Conservation (phyloP, 2,888 invertebrate genomes). For the Hanleya hanleyi region DNA sequence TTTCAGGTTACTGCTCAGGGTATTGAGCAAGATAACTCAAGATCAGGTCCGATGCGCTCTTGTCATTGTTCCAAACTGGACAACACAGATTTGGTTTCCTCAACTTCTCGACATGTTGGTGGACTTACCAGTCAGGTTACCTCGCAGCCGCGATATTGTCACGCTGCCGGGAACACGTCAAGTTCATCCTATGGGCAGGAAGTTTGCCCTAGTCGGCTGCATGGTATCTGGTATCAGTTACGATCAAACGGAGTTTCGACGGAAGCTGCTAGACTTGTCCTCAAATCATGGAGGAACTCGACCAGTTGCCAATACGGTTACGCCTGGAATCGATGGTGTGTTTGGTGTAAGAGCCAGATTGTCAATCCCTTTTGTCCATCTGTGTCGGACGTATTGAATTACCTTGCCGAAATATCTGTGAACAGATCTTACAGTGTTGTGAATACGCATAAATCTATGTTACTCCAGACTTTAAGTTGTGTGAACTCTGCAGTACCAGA, state of each 20-base stretch:
- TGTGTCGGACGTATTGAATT: slow-evolving; percentile 20
- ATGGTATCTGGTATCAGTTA: not conserved
- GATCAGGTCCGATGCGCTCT: not conserved
- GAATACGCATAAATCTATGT: too few relatives aligned
- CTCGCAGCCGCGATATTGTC: too few relatives aligned
- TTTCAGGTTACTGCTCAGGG: too few relatives aligned
- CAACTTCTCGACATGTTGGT: not conserved
- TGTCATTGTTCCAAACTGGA: not conserved
- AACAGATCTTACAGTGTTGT: slow-evolving; percentile 23
- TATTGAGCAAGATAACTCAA: too few relatives aligned
- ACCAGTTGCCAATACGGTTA: not conserved
- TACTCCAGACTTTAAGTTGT: slow-evolving; percentile 24
- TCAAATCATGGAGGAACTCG: not conserved
- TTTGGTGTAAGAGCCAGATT: not conserved
- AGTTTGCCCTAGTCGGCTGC: not conserved
- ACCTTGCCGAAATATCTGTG: slow-evolving; percentile 15
- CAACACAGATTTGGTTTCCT: not conserved
- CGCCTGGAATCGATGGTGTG: not conserved
- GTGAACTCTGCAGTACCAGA: not conserved
- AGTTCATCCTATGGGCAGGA: not conserved
- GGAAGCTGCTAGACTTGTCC: not conserved
- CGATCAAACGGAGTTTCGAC: not conserved
- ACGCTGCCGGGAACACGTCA: too few relatives aligned
- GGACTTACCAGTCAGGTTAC: not conserved
- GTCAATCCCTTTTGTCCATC: slow-evolving; percentile 22